These are phyloP conservation scores for Ophioninae sp. DNA, from an alignment of 2,888 invertebrate species.

Conservation along the genomic window DNA sequence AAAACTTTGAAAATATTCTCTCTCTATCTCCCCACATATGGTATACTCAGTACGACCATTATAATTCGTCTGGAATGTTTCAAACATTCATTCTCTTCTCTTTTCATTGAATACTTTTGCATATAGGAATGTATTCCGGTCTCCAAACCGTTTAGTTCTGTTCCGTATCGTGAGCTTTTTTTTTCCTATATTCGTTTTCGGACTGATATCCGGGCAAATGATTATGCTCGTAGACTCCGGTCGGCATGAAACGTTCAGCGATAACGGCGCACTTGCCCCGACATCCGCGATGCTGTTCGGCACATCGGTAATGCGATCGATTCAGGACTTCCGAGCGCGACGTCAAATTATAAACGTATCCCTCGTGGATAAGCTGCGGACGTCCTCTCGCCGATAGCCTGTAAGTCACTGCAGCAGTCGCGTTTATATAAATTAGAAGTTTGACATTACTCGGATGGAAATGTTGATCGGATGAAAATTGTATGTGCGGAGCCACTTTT, in stretches of 20 bases:
- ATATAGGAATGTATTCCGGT: slow-evolving; percentile 29
- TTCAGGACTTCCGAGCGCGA: slow-evolving; percentile 73
- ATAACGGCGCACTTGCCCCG: slow-evolving; percentile 75
- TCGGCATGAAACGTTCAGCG: slow-evolving; percentile 74
- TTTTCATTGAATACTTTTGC: slow-evolving; percentile 36
- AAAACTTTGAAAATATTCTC: slow-evolving; percentile 35
- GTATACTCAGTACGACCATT: slow-evolving; percentile 53
- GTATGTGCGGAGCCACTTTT: neutral
- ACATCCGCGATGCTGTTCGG: slow-evolving; percentile 75
- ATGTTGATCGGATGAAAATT: neutral
- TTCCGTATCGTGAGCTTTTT: slow-evolving; percentile 69
- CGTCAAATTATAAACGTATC: slow-evolving; percentile 75
- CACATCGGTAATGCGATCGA: slow-evolving; percentile 74
- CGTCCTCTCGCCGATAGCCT: slow-evolving; percentile 73
- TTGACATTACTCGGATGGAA: neutral
- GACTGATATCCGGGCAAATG: slow-evolving; percentile 74
- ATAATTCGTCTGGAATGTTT: slow-evolving; percentile 49
- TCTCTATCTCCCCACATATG: slow-evolving; percentile 12
- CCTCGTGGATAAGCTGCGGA: slow-evolving; percentile 72
- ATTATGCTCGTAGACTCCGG: slow-evolving; percentile 74
- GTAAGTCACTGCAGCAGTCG: slow-evolving; percentile 71
- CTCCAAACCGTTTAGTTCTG: slow-evolving; percentile 35
- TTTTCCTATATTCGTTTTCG: slow-evolving; percentile 73
- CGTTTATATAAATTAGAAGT: slow-evolving; percentile 12
- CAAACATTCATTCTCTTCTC: slow-evolving; percentile 38